A percentile compares a stretch with the other conserved stretches of the same genome.
Conservation (phyloP, 2,113 vertebrate genomes). For the Pelecanoides urinatrix region DNA sequence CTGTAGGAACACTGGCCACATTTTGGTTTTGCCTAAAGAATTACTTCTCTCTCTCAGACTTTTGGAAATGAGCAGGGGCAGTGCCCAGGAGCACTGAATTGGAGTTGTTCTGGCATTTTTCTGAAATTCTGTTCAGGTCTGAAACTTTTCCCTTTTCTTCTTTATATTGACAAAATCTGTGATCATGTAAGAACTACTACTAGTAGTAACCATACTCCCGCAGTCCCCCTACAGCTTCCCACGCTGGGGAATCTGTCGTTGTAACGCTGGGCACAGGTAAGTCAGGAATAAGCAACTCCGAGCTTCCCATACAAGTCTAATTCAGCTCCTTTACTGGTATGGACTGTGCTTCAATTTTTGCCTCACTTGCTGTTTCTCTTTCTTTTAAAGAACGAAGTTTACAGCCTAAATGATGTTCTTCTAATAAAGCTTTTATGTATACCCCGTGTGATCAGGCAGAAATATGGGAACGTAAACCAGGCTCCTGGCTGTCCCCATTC, state of each 20-base stretch:
- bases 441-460: neutral
- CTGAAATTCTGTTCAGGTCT: neutral
- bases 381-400: neutral
- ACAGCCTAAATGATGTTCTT: neutral
- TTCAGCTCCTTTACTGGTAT: neutral
- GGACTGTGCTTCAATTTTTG: neutral
- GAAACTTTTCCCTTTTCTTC: neutral
- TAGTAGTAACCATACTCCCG: neutral
- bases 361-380: neutral
- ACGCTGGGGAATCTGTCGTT: fast-evolving
- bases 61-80: neutral
- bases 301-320: neutral
- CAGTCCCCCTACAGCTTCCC: neutral
- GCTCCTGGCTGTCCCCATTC: neutral
- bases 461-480: neutral
- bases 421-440: neutral
- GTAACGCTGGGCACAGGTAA: neutral
- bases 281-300: neutral
- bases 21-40: neutral
- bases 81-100: neutral
- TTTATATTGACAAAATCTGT: neutral
- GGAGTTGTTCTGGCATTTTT: neutral
- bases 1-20: fast-evolving
- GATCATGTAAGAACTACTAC: neutral
- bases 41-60: neutral